Evolutionary conservation across 2,113 vertebrate genomes (phyloP).

Genomic region (Cinclus cinclus): DNA sequence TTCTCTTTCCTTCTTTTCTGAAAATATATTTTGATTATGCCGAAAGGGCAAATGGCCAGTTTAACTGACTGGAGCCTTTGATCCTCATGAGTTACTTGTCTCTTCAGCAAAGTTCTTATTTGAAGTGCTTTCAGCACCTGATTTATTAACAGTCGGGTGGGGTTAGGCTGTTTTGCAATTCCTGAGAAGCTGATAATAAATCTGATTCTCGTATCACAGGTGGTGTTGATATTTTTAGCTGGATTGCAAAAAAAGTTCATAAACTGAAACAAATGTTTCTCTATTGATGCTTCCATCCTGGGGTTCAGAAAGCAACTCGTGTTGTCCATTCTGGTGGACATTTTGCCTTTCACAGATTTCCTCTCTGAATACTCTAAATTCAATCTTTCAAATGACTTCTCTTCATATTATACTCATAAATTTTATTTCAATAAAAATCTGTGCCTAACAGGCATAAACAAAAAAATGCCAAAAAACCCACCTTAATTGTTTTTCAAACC

Average conservation of each 20-base stretch:
- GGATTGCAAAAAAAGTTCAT: slow-evolving; percentile 4
- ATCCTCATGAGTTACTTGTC: slow-evolving; percentile 18
- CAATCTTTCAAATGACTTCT: slow-evolving; percentile 42
- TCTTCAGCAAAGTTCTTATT: slow-evolving; percentile 49
- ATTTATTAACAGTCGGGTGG: slow-evolving; percentile 65
- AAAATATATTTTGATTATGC: background rate
- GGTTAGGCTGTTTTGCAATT: slow-evolving; percentile 15
- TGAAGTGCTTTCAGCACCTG: slow-evolving; percentile 56
- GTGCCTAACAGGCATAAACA: slow-evolving; percentile 64
- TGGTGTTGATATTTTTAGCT: slow-evolving; percentile 53
- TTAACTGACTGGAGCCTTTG: background rate
- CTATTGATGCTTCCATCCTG: background rate
- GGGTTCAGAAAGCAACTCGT: background rate
- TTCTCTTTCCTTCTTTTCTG: background rate
- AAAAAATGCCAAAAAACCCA: background rate
- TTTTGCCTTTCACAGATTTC: slow-evolving; percentile 52
- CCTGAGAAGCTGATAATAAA: slow-evolving; percentile 67
- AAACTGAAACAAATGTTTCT: slow-evolving; percentile 65
- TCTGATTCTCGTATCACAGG: slow-evolving; percentile 61
- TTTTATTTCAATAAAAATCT: slow-evolving; percentile 76
- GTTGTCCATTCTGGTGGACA: background rate
- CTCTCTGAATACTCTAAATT: slow-evolving; percentile 14
- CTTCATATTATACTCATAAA: slow-evolving; percentile 67
- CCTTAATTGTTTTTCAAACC: slow-evolving; percentile 17
- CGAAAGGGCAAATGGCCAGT: slow-evolving; percentile 30